Base-by-base conservation (phyloP, 1,140 invertebrate species). In the Heliothis virescens region DNA sequence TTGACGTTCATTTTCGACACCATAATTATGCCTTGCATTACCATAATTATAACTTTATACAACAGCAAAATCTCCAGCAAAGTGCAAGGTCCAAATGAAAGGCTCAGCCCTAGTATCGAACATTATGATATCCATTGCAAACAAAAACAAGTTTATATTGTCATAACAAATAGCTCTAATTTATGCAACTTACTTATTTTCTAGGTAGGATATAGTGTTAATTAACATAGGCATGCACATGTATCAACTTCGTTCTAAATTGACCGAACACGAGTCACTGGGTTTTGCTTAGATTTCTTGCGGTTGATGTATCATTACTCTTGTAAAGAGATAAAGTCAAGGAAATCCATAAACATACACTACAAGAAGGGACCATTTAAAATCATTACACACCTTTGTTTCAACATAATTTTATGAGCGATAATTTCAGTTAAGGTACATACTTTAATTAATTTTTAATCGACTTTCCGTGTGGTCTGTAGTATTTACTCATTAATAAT, bases 401-500 rank as follows among this genome's bases (percentile, higher is more conserved):
- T 41, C 34, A 9, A 41, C 34, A 41, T 41, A 41, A 41, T 41
- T 5, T 41, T 7, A 41, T 41, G 34, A 41, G 9, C 34, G 34
- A 5, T 41, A 7, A 41, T 41, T 41, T 41, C 34, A 41, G 34
- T 9, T 4, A 9, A 41, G 34, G 34, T 41, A 60, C 57, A 4
- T n/a, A n/a, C n/a, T n/a, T 5, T 26, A 60, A 26, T 11, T 10
- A 21, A 21, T 21, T 26, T 26, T 26, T 4, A 29, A 4, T 26
- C 21, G 21, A 4, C 21, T 4, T 60, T 29, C 34, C 26, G 57
- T 60, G 57, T 60, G 29, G 62, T 63, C 62, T 21, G n/a, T n/a
- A n/a, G 26, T 71, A 13, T 71, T 52, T 71, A 53, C 67, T 18
- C n/a, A n/a, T 47, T 67, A 48, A 18, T 13, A 13, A 60, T 18